A percentile compares a stretch with the other conserved stretches of the same genome.
phyloP scores from a whole-genome alignment of 2,888 invertebrate species.

The Cheilosia soror region DNA sequence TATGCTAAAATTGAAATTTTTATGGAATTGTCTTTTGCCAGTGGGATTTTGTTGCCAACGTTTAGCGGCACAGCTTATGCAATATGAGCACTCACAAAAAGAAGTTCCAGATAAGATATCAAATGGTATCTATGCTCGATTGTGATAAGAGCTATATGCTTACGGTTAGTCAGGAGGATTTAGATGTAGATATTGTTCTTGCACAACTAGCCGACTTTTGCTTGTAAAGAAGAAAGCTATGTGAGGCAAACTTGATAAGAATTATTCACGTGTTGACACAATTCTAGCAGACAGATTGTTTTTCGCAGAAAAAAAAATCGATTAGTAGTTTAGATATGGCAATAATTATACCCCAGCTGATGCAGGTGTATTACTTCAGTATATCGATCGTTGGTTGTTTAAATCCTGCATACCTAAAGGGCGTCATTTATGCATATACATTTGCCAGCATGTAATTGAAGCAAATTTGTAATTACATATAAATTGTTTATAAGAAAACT shows the following conservation, averaged over 20 bases:
- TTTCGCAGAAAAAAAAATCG: not conserved
- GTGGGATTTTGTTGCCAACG: not conserved
- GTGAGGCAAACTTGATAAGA: conserved; percentile 1
- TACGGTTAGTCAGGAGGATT: conserved; percentile 4
- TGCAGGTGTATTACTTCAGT: no score
- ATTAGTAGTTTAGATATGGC: not conserved
- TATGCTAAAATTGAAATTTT: not conserved
- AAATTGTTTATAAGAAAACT: no score
- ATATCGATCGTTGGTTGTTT: no score
- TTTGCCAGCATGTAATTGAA: no score
- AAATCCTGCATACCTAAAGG: no score
- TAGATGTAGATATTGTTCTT: conserved; percentile 10
- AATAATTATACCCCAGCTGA: no score
- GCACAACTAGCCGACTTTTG: conserved; percentile 11
- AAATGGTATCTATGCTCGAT: conserved; percentile 26
- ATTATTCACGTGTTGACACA: conserved; percentile 21
- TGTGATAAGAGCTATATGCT: conserved; percentile 12
- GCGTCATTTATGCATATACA: no score
- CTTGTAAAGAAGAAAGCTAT: not conserved
- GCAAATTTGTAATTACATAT: no score
- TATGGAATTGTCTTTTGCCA: not conserved
- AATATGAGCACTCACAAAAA: conserved; percentile 9
- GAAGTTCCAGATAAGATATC: conserved; percentile 33
- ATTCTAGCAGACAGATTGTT: not conserved
- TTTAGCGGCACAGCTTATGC: conserved; percentile 13